phyloP scores from a whole-genome alignment of 2,888 invertebrate genomes.

The Aporophyla lueneburgensis region DNA sequence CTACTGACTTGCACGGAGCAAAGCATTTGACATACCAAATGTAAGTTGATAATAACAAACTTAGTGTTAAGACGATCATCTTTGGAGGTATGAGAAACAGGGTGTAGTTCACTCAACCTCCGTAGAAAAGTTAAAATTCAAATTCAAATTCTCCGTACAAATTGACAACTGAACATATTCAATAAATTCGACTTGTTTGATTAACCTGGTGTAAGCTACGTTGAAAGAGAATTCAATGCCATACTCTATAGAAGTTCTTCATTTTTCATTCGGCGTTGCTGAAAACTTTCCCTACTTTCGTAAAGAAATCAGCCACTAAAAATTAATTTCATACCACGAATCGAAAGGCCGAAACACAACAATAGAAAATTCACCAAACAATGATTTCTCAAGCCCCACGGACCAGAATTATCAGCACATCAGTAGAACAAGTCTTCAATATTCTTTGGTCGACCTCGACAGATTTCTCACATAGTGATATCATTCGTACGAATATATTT shows the following conservation, averaged over 20 bases:
- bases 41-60: too few species aligned
- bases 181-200: not conserved
- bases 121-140: too few species aligned
- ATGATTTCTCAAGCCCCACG: conserved; percentile 23
- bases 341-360: conserved; percentile 25
- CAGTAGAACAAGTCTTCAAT: conserved; percentile 14
- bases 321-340: not conserved
- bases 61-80: too few species aligned
- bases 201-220: not conserved
- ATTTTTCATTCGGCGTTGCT: not conserved
- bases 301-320: not conserved
- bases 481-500: conserved; percentile 56
- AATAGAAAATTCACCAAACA: conserved; percentile 22
- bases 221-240: not conserved
- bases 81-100: too few species aligned
- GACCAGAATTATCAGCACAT: conserved; percentile 9
- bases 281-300: not conserved
- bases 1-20: not conserved
- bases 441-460: conserved; percentile 28
- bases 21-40: not conserved
- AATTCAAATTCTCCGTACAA: too few species aligned
- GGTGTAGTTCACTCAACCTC: too few species aligned
- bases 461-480: conserved; percentile 48
- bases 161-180: not conserved
- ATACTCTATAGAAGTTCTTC: not conserved